Evolutionary conservation across 1,140 invertebrate genomes (phyloP).

Genomic region (Drosophila ohnishii): DNA sequence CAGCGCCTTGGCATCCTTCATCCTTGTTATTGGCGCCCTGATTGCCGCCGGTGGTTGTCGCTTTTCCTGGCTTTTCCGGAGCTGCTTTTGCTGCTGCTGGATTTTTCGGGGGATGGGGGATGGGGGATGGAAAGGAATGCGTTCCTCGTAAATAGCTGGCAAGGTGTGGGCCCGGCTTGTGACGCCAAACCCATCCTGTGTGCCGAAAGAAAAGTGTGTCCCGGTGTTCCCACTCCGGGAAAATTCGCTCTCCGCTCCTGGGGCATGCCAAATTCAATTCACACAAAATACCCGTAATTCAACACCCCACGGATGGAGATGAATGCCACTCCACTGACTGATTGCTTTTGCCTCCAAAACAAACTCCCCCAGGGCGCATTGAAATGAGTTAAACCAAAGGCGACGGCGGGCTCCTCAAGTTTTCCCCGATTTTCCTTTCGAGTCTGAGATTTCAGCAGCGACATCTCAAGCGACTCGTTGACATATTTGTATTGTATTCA

Average conservation of each 20-base stretch:
- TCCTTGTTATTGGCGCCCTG: constrained; percentile 64
- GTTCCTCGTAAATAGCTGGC: constrained; percentile 75
- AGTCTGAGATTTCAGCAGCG: constrained; percentile 71
- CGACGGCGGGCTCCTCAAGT: constrained; percentile 5
- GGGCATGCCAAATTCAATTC: constrained; percentile 77
- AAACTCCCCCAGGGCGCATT: constrained; percentile 67
- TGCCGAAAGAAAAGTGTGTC: constrained; percentile 2
- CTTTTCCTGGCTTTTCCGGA: constrained; percentile 36
- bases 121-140: constrained; percentile 65
- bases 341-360: constrained; percentile 68
- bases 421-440: constrained; percentile 26
- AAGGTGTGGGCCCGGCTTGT: constrained; percentile 63
- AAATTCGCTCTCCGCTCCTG: neutral
- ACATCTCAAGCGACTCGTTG: constrained; percentile 81
- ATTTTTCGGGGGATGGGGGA: neutral
- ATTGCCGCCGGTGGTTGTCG: constrained; percentile 73
- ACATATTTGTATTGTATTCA: constrained; percentile 82
- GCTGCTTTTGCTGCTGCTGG: constrained; percentile 12
- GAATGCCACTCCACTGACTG: constrained; percentile 72
- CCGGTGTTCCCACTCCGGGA: neutral
- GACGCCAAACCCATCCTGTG: constrained; percentile 23
- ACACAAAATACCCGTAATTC: constrained; percentile 81
- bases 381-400: constrained; percentile 74
- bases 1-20: constrained; percentile 49
- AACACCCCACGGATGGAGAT: constrained; percentile 68